Evolutionary conservation across 2,797 vertebrate genomes (phyloP), one percentile per base, ranked within the genome.

Genomic region (Novumbra hubbsi): DNA sequence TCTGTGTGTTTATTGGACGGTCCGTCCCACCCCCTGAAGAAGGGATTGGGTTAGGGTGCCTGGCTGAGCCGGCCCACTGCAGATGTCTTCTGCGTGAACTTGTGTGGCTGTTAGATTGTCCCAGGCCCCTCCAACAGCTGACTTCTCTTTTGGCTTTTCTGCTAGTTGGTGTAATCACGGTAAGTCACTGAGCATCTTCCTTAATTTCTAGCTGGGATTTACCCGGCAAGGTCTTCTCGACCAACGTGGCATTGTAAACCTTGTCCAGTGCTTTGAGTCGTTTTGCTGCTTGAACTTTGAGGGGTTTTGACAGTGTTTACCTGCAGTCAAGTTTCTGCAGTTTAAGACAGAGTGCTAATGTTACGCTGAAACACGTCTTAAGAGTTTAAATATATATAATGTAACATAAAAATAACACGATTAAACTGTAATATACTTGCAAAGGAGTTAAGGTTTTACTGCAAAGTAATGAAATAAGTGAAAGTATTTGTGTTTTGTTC

Each of bases 91-190:
- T 91, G 89, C 78, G 88, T 80, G 74, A 90, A 89, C 75, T 87
- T 90, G 86, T 89, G 91, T 91, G 90, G 83, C 87, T 79, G 87
- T 92, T 92, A 95, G 94, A 95, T 93, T 92, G 88, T 92, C 91
- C 79, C 84, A 87, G 91, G 90, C 79, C 75, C 74, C 74, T 88
- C 88, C 89, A 75, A 89, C 93, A 73, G 91, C 88, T 93, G 81
- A 93, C 91, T 93, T 90, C 86, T 90, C 83, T 78, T 28, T 90
- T 89, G 87, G 82, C 91, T 90, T 90, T 75, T 83, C 91, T 83
- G 90, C 88, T 89, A 83, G 82, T 28, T 32, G 62, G 83, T 83
- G 72, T 82, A 85, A 84, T 83, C 9, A 92, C 96, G 97, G 97
- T 98, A 98, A 90, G 96, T 12, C 11, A 81, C 70, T 41, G 30